A percentile compares a stretch with the other conserved stretches of the same genome.
Evolutionary conservation across 1,140 invertebrate species (phyloP).

Genomic region (Eulimnadia texana): DNA sequence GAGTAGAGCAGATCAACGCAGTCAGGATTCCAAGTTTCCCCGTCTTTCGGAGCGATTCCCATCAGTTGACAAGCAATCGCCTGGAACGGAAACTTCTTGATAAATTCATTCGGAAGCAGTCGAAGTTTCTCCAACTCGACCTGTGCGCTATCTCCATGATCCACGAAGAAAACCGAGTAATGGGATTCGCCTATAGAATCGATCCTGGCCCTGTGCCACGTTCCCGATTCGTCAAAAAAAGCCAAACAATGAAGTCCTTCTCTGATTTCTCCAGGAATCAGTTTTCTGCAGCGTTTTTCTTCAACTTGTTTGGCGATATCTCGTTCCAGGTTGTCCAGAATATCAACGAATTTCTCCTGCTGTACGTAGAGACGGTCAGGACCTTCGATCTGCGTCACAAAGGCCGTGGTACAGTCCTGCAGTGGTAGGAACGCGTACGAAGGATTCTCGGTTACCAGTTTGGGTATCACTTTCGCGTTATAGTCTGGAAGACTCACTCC

Average conservation of each 20-base stretch:
- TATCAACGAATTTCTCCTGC: not conserved
- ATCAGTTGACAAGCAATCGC: constrained; percentile 1
- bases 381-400: not conserved
- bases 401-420: not conserved
- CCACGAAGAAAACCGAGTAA: constrained; percentile 3
- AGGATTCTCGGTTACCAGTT: not conserved
- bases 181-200: too few species aligned
- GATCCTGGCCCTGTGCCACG: constrained; percentile 1
- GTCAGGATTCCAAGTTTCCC: not conserved
- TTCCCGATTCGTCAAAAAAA: not conserved
- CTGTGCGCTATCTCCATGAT: not conserved
- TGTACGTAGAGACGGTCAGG: not conserved
- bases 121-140: not conserved
- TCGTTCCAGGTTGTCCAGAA: not conserved
- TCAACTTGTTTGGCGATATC: not conserved
- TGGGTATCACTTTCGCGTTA: not conserved
- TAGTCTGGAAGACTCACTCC: constrained; percentile 1
- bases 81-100: constrained; percentile 3
- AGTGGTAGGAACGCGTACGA: constrained; percentile 1
- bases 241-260: not conserved
- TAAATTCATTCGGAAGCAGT: not conserved
- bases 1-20: not conserved
- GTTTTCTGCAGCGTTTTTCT: not conserved
- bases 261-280: not conserved
- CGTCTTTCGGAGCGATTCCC: not conserved